Conservation (phyloP, 2,113 vertebrate genomes). For the Stegostoma tigrinum region DNA sequence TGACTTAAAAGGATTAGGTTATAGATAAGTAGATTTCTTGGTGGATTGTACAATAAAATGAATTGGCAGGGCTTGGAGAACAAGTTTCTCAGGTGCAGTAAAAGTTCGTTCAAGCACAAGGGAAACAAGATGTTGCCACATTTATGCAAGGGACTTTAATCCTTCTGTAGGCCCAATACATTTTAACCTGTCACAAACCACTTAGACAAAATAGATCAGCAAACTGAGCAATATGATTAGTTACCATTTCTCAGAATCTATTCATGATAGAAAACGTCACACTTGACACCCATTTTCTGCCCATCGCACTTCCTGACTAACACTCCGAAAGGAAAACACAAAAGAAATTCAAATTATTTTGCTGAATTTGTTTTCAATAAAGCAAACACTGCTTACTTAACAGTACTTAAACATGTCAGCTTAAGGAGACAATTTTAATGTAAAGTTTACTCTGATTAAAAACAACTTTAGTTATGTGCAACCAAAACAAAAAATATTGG, state of each 20-base stretch:
- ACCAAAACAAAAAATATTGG: not conserved
- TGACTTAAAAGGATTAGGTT: not conserved
- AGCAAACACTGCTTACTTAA: not conserved
- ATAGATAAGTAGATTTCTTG: not conserved
- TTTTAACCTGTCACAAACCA: not conserved
- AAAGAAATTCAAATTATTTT: not conserved
- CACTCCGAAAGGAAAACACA: not conserved
- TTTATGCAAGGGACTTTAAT: not conserved
- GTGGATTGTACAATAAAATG: not conserved
- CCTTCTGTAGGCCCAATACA: not conserved
- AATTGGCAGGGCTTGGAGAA: not conserved
- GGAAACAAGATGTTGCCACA: not conserved
- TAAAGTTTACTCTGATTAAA: not conserved
- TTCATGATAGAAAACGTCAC: not conserved
- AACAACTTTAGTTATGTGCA: not conserved
- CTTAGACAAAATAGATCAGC: not conserved
- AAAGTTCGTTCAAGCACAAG: not conserved
- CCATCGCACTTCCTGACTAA: not conserved
- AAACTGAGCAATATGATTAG: not conserved
- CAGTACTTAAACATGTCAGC: not conserved
- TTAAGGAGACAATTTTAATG: not conserved
- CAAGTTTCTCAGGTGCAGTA: not conserved
- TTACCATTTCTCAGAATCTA: not conserved
- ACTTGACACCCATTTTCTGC: not conserved
- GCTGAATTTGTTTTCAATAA: not conserved